phyloP scores from a whole-genome alignment of 2,113 vertebrate genomes.

The Gadus chalcogrammus region DNA sequence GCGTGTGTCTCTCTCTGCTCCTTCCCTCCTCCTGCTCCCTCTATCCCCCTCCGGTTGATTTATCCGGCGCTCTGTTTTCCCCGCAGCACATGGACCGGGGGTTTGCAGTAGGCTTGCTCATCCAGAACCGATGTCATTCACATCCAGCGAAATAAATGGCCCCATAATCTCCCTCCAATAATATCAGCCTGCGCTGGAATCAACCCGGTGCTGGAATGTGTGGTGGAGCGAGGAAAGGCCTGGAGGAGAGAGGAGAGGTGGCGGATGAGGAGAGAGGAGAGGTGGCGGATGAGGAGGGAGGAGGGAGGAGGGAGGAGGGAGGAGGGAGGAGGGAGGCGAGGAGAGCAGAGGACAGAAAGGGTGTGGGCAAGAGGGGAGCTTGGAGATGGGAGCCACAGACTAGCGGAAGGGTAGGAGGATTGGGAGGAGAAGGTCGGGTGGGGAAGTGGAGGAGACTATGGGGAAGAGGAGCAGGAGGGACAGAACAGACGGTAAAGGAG shows the following conservation, averaged over 20 bases:
- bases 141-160: slow-evolving; percentile 90
- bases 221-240: too few species aligned
- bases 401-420: too few species aligned
- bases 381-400: too few species aligned
- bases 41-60: slow-evolving; percentile 73
- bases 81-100: slow-evolving; percentile 80
- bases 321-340: slow-evolving; percentile 61
- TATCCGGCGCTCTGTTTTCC: slow-evolving; percentile 88
- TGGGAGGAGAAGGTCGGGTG: slow-evolving; percentile 15
- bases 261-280: slow-evolving; percentile 24
- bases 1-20: slow-evolving; percentile 4
- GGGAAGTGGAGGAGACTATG: too few species aligned
- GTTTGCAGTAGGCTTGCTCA: slow-evolving; percentile 81
- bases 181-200: slow-evolving; percentile 68
- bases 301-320: too few species aligned
- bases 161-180: slow-evolving; percentile 90
- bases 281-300: neutral
- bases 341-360: slow-evolving; percentile 27
- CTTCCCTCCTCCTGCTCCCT: slow-evolving; percentile 6
- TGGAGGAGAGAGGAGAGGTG: slow-evolving; percentile 19
- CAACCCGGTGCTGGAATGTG: slow-evolving; percentile 56
- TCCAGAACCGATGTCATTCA: slow-evolving; percentile 87
- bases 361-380: neutral
- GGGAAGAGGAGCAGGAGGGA: too few species aligned
- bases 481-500: too few species aligned